A percentile compares a stretch with the other conserved stretches of the same genome.
These are phyloP conservation scores for Sebastolobus altivelis DNA, from an alignment of 2,797 vertebrate genomes.

Conservation along the genomic window DNA sequence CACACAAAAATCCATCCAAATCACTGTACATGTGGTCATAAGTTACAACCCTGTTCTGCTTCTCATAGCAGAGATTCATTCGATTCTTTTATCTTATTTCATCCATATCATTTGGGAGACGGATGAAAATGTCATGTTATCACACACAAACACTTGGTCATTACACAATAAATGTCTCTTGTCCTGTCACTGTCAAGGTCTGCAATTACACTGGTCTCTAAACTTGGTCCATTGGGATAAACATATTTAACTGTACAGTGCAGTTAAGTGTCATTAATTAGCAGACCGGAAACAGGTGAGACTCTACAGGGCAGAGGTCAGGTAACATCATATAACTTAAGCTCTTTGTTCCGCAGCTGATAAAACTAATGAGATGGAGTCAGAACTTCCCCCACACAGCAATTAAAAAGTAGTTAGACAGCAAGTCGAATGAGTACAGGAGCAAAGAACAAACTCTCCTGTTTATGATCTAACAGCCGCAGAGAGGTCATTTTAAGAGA, in stretches of 20 bases:
- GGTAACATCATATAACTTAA: conserved; percentile 50
- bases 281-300: conserved; percentile 25
- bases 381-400: conserved; percentile 21
- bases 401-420: conserved; percentile 39
- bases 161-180: background rate
- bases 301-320: conserved; percentile 28
- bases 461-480: background rate
- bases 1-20: background rate
- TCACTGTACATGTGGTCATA: background rate
- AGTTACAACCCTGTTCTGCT: background rate
- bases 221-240: background rate
- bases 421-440: conserved; percentile 8
- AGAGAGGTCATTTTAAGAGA: conserved; percentile 1
- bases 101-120: background rate
- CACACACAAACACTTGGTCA: background rate
- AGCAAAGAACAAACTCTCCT: conserved; percentile 3
- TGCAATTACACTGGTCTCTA: background rate
- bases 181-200: background rate
- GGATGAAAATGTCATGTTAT: background rate
- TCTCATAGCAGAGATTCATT: background rate
- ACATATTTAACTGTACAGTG: background rate
- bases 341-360: conserved; percentile 34
- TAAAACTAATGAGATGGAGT: conserved; percentile 37
- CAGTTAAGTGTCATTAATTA: conserved; percentile 7
- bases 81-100: background rate